Conservation (phyloP, 2,888 invertebrate species). For the Phengaris alcon region DNA sequence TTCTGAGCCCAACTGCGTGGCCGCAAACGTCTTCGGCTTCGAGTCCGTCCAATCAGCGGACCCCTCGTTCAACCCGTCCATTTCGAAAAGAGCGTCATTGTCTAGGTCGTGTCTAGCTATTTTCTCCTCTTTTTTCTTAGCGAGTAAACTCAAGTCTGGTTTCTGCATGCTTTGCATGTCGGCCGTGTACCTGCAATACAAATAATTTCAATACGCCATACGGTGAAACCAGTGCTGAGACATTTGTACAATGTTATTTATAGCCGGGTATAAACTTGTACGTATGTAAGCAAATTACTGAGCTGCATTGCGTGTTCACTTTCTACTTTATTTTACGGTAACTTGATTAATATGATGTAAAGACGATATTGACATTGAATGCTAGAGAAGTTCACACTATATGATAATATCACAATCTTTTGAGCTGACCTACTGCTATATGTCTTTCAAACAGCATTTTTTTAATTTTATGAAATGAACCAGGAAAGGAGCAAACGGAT, state of each 20-base stretch:
- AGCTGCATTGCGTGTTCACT: constrained; percentile 29
- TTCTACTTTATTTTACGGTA: constrained; percentile 29
- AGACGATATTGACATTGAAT: constrained; percentile 30
- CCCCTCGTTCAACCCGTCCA: constrained; percentile 81
- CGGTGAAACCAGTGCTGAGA: background rate
- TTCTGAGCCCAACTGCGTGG: constrained; percentile 71
- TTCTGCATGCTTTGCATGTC: constrained; percentile 79
- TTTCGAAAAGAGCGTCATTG: constrained; percentile 83
- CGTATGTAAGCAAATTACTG: constrained; percentile 27
- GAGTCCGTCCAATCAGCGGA: constrained; percentile 74
- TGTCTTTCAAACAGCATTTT: background rate
- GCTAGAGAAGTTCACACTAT: constrained; percentile 10
- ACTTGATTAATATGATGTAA: constrained; percentile 18
- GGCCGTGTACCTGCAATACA: constrained; percentile 73
- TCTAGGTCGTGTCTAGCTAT: constrained; percentile 52
- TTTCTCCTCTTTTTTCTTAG: constrained; percentile 62
- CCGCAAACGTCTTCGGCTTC: constrained; percentile 76
- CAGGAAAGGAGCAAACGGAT: too few species aligned
- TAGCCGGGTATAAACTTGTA: constrained; percentile 3
- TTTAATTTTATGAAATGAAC: too few species aligned
- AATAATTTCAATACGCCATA: background rate
- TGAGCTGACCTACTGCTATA: background rate
- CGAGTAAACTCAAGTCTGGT: constrained; percentile 76
- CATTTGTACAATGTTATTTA: constrained; percentile 20
- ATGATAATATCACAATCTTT: background rate